phyloP scores from a whole-genome alignment of 2,797 vertebrate genomes.

The Novumbra hubbsi region DNA sequence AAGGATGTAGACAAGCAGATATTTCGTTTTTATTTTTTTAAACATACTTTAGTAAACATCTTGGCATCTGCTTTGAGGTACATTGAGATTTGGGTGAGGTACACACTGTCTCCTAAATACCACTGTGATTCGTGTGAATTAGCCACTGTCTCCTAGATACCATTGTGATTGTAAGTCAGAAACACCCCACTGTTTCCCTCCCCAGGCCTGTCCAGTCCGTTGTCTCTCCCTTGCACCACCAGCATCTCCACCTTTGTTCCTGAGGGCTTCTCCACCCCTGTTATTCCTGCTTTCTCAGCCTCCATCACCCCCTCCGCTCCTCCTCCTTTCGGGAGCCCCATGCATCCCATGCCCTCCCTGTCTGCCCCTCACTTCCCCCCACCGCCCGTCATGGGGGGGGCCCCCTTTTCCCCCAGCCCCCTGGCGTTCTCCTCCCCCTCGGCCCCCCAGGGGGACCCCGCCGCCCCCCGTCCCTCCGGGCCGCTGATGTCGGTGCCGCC shows the following conservation, averaged over 20 bases:
- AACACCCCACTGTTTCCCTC: conserved; percentile 3
- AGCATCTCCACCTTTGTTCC: conserved; percentile 55
- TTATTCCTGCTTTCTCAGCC: conserved; percentile 45
- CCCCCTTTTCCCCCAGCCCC: conserved; percentile 42
- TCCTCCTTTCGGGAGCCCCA: conserved; percentile 48
- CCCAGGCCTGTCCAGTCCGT: conserved; percentile 68
- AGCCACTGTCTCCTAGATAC: neutral
- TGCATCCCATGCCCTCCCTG: conserved; percentile 12
- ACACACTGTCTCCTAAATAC: neutral
- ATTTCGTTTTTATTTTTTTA: neutral
- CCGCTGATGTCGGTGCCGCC: conserved; percentile 68
- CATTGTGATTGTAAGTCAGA: neutral
- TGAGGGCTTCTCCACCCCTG: conserved; percentile 48
- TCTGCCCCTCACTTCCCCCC: conserved; percentile 42
- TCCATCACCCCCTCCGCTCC: conserved; percentile 54
- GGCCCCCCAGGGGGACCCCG: conserved; percentile 42
- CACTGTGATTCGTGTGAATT: neutral
- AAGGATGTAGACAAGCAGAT: neutral
- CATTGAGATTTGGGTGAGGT: neutral
- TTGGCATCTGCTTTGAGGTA: neutral
- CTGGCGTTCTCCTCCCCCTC: conserved; percentile 40
- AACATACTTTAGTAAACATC: neutral
- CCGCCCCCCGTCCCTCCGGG: conserved; percentile 25
- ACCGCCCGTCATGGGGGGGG: conserved; percentile 37
- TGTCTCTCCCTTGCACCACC: conserved; percentile 55